phyloP scores from a whole-genome alignment of 1,140 invertebrate species.

The Platyscapa corneri region DNA sequence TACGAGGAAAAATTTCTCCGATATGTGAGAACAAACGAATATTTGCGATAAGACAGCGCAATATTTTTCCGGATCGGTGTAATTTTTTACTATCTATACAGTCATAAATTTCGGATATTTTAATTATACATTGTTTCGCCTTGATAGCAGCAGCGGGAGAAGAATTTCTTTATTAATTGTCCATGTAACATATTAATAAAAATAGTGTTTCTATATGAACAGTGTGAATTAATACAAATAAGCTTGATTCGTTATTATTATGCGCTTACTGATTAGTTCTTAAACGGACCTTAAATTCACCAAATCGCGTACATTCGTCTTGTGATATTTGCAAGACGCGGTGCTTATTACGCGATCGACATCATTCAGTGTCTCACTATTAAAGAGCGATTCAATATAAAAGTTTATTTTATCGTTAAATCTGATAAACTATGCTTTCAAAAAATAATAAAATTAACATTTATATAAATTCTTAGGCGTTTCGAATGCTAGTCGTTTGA shows the following conservation, averaged over 20 bases:
- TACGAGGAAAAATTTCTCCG: slow-evolving; percentile 5
- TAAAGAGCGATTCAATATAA: neutral
- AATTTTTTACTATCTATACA: slow-evolving; percentile 23
- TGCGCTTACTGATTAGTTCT: neutral
- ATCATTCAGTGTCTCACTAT: neutral
- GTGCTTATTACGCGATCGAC: neutral
- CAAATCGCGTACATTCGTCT: neutral
- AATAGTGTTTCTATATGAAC: slow-evolving; percentile 34
- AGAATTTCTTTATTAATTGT: slow-evolving; percentile 15
- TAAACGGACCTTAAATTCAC: neutral
- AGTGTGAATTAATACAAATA: slow-evolving; percentile 8
- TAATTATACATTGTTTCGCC: neutral
- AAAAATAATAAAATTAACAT: slow-evolving; percentile 11
- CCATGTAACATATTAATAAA: slow-evolving; percentile 15
- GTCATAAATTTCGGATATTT: slow-evolving; percentile 8
- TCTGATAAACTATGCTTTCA: neutral
- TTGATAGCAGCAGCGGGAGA: neutral
- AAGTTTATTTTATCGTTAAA: neutral
- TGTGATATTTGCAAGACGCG: neutral
- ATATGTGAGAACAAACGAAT: slow-evolving; percentile 6
- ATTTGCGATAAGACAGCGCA: neutral
- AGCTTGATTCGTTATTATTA: neutral
- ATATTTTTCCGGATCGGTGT: neutral
- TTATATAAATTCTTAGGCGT: neutral
- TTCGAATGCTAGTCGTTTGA: neutral